Evolutionary conservation across 2,888 invertebrate species (phyloP).

Genomic region (Deilephila porcellus): DNA sequence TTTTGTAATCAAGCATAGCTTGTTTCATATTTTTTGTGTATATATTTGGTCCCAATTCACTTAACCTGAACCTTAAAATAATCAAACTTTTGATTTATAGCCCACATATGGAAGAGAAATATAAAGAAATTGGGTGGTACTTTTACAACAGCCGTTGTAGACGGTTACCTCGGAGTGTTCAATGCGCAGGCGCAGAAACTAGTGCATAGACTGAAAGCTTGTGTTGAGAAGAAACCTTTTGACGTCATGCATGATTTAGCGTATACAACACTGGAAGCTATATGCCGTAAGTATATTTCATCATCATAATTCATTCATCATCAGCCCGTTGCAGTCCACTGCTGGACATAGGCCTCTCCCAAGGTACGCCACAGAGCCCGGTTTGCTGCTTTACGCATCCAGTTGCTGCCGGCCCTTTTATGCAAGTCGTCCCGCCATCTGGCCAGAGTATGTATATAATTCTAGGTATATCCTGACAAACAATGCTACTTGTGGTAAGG

Average conservation of each 20-base stretch:
- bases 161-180: constrained; percentile 62
- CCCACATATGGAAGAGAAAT: constrained; percentile 62
- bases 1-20: no score
- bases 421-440: no score
- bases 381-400: no score
- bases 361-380: no score
- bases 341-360: no score
- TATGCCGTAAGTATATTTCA: constrained; percentile 69
- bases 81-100: constrained; percentile 41
- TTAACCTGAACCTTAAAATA: not conserved
- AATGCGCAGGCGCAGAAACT: constrained; percentile 58
- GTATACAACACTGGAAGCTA: constrained; percentile 61
- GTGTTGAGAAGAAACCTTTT: constrained; percentile 57
- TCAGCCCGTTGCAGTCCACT: no score
- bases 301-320: no score
- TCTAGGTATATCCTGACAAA: no score
- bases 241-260: constrained; percentile 58
- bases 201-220: constrained; percentile 47
- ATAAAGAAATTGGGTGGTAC: constrained; percentile 65
- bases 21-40: no score
- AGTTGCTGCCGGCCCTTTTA: no score
- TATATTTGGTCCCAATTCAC: not conserved
- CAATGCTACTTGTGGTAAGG: no score
- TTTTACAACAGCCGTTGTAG: constrained; percentile 58
- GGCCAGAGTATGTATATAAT: no score